Evolutionary conservation across 2,888 invertebrate species (phyloP).

Genomic region (Macaria liturata): DNA sequence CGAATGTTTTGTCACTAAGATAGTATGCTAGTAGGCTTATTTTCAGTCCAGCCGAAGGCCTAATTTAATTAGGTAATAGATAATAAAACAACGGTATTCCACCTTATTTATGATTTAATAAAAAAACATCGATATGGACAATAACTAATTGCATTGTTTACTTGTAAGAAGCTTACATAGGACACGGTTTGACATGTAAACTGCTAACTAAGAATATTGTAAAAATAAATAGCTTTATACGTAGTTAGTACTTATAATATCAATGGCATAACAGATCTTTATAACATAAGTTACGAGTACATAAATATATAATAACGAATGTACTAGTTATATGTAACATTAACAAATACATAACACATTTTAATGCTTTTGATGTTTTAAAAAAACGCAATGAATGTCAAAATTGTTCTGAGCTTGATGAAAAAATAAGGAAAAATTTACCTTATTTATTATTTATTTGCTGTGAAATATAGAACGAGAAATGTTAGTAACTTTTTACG

Average conservation of each 20-base stretch:
- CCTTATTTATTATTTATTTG: neutral
- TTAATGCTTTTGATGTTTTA: no score
- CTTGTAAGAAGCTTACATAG: slow-evolving; percentile 11
- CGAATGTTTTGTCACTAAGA: no score
- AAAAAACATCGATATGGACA: slow-evolving; percentile 54
- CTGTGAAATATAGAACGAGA: slow-evolving; percentile 16
- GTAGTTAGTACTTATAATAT: slow-evolving; percentile 63
- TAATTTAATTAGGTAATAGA: neutral
- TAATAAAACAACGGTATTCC: neutral
- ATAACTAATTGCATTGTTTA: slow-evolving; percentile 28
- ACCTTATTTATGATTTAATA: slow-evolving; percentile 21
- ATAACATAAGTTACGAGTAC: slow-evolving; percentile 35
- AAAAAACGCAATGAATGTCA: neutral
- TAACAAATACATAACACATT: no score
- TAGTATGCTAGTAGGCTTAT: no score
- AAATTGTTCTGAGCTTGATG: no score
- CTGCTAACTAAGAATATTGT: slow-evolving; percentile 31
- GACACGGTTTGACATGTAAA: slow-evolving; percentile 15
- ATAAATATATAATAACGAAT: slow-evolving; percentile 33
- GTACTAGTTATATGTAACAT: slow-evolving; percentile 1
- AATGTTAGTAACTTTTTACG: slow-evolving; percentile 25
- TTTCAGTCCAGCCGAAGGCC: no score
- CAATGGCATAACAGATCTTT: slow-evolving; percentile 69
- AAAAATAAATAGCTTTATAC: slow-evolving; percentile 62
- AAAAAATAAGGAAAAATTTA: neutral